Percentiles rank a stretch among this genome's conserved stretches.
phyloP scores from a whole-genome alignment of 2,113 vertebrate species.

The Corvus moneduloides region DNA sequence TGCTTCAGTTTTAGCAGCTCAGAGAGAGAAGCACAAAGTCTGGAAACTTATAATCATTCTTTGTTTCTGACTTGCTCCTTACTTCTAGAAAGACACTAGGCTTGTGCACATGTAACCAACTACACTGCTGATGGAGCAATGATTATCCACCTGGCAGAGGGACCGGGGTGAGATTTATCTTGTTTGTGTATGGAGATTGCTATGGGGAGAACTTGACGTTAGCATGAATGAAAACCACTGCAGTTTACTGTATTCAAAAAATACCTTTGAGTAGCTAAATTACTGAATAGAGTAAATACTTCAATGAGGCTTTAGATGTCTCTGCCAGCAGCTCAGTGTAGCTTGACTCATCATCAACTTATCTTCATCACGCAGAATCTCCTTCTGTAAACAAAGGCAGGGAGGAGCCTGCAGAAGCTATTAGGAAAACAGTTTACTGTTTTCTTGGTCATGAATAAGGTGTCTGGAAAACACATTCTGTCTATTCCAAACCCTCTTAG shows the following conservation, averaged over 20 bases:
- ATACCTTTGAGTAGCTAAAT: not conserved
- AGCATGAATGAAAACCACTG: not conserved
- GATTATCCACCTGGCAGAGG: not conserved
- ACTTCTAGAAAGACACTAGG: not conserved
- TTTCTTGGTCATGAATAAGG: not conserved
- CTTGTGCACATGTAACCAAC: not conserved
- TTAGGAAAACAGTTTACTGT: not conserved
- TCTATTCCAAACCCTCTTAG: not conserved
- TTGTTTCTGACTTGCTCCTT: not conserved
- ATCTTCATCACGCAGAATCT: not conserved
- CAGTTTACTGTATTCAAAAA: not conserved
- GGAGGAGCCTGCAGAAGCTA: not conserved
- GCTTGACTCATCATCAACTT: not conserved
- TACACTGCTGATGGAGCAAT: not conserved
- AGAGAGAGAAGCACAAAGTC: not conserved
- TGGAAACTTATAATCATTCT: not conserved
- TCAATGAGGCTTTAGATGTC: not conserved
- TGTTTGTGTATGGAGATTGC: rapidly evolving
- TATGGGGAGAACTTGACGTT: not conserved
- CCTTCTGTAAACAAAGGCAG: not conserved
- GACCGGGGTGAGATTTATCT: not conserved
- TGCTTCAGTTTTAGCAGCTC: not conserved
- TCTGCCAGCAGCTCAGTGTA: not conserved
- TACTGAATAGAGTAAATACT: not conserved
- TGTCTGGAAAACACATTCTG: not conserved